Conservation (phyloP, 2,888 invertebrate species). For the Monochamus alternatus region DNA sequence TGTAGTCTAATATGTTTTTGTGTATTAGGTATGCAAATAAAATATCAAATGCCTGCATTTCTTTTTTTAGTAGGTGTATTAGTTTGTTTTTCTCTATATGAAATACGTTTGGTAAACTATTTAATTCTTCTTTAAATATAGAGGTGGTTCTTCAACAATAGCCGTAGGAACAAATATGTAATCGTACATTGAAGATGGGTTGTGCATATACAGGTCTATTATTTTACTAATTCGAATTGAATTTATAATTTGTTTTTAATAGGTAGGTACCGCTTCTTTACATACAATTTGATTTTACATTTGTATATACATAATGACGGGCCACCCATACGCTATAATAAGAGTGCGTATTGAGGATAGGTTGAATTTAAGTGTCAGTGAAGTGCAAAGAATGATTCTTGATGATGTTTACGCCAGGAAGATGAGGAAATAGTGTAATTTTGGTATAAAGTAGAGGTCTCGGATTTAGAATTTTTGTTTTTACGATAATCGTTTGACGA, state of each 20-base stretch:
- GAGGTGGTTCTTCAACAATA: neutral
- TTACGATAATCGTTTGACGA: too few relatives aligned
- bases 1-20: too few relatives aligned
- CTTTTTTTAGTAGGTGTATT: too few relatives aligned
- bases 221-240: conserved; percentile 36
- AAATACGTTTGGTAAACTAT: neutral
- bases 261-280: conserved; percentile 42
- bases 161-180: neutral
- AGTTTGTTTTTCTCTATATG: neutral
- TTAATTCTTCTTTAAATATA: neutral
- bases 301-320: conserved; percentile 46
- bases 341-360: neutral
- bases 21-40: too few relatives aligned
- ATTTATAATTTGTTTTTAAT: conserved; percentile 48
- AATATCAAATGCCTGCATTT: too few relatives aligned
- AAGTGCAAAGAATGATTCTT: neutral
- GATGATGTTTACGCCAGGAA: too few relatives aligned
- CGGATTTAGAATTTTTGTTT: neutral
- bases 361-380: conserved; percentile 12
- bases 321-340: conserved; percentile 48
- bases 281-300: conserved; percentile 49
- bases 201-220: conserved; percentile 7
- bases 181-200: neutral
- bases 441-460: too few relatives aligned
- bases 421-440: too few relatives aligned